Percentiles rank a stretch among this genome's conserved stretches.
Conservation (phyloP, 2,888 invertebrate genomes). For the Seladonia tumulorum region DNA sequence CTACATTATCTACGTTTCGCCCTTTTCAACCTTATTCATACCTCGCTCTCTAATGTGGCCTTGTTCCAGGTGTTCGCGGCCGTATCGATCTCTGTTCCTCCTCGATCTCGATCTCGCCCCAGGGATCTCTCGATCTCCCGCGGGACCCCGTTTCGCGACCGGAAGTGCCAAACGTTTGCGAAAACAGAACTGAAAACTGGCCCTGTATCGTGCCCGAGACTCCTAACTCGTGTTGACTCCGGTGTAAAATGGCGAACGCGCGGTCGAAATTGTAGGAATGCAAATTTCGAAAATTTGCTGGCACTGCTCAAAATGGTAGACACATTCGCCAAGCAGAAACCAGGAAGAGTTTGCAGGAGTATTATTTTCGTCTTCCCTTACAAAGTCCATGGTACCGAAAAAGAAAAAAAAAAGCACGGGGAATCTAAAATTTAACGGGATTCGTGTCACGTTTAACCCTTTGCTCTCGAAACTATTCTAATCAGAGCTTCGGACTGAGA, state of each 20-base stretch:
- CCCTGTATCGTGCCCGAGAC: neutral
- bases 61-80: slow-evolving; percentile 61
- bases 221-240: neutral
- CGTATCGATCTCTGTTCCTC: slow-evolving; percentile 29
- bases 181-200: neutral
- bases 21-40: slow-evolving; percentile 11
- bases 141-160: neutral
- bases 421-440: neutral
- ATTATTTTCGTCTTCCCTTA: neutral
- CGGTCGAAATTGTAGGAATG: too few species aligned
- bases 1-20: slow-evolving; percentile 3
- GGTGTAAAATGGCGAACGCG: neutral
- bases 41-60: slow-evolving; percentile 53
- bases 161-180: neutral
- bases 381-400: neutral
- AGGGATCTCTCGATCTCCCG: neutral
- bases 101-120: neutral
- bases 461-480: too few species aligned
- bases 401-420: neutral
- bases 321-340: neutral
- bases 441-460: neutral
- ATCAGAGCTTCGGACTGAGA: too few species aligned
- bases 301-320: neutral
- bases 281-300: neutral
- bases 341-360: neutral